These are phyloP conservation scores for Numenius arquata DNA, from an alignment of 2,113 vertebrate species.

Conservation along the genomic window DNA sequence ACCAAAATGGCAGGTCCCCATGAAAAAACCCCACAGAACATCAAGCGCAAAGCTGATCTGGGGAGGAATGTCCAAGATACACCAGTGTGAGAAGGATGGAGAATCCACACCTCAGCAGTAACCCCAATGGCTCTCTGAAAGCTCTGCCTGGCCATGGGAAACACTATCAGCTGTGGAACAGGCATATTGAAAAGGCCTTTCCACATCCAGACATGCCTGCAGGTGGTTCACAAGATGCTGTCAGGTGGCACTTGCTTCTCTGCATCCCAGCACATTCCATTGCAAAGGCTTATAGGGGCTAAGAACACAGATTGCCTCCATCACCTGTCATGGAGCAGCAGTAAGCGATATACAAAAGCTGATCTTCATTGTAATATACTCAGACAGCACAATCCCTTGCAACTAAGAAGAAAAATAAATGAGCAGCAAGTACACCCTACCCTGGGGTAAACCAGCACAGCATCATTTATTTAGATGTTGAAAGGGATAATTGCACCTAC, in stretches of 20 bases:
- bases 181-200: background rate
- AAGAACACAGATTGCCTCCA: background rate
- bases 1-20: background rate
- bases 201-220: background rate
- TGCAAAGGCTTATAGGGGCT: background rate
- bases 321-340: background rate
- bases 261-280: background rate
- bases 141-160: background rate
- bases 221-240: background rate
- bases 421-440: background rate
- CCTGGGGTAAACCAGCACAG: background rate
- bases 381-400: background rate
- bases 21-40: background rate
- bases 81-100: background rate
- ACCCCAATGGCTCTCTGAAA: background rate
- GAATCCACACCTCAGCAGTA: background rate
- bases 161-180: background rate
- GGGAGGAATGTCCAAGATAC: background rate
- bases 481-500: slow-evolving; percentile 58
- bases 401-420: slow-evolving; percentile 36
- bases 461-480: slow-evolving; percentile 32
- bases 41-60: background rate
- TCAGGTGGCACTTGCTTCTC: background rate
- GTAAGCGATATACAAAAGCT: background rate
- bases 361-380: background rate